Conservation (phyloP, 2,113 vertebrate species). For the Madoqua kirkii region DNA sequence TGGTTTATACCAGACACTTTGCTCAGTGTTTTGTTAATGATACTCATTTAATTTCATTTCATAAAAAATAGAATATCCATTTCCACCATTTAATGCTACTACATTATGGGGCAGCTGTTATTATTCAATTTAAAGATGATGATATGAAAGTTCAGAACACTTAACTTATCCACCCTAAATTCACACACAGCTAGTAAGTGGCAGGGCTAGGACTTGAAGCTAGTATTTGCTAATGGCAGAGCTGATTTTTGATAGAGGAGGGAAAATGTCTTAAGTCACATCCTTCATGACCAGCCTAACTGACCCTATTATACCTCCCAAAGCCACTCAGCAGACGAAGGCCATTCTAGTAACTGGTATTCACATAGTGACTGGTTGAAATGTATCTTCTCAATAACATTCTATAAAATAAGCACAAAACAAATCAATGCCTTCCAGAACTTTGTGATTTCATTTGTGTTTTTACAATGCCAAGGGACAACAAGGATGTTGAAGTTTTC, state of each 20-base stretch:
- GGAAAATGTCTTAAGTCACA: background rate
- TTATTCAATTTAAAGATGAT: conserved; percentile 5
- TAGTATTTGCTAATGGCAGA: background rate
- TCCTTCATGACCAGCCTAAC: background rate
- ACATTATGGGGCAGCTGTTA: background rate
- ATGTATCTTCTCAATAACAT: no score
- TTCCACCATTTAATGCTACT: conserved; percentile 9
- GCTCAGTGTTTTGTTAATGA: background rate
- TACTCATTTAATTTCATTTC: conserved; percentile 19
- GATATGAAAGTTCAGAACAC: background rate
- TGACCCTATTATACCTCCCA: background rate
- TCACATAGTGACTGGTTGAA: no score
- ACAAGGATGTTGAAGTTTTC: no score
- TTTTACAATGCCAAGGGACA: no score
- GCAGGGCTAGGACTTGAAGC: background rate
- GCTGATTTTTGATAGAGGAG: background rate
- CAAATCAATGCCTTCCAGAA: no score
- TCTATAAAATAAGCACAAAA: no score
- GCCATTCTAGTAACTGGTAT: background rate
- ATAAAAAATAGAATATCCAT: background rate
- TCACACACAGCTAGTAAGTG: background rate
- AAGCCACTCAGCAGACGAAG: background rate
- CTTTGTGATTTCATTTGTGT: no score
- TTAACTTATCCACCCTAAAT: background rate
- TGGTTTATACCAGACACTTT: background rate